These are phyloP conservation scores for Mechanitis messenoides DNA, from an alignment of 2,888 invertebrate species.

Conservation along the genomic window DNA sequence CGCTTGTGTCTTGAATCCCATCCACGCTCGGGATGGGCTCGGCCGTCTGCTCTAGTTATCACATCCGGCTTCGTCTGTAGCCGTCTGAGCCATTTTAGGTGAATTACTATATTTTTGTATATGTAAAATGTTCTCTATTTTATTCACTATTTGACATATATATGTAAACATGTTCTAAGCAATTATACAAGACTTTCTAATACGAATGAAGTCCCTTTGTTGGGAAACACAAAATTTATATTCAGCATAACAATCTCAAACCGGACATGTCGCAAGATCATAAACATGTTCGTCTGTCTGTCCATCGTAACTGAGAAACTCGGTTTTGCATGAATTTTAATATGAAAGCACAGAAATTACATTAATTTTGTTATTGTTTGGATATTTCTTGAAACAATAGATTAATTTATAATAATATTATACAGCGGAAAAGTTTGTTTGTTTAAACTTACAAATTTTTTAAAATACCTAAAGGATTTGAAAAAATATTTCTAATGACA, in stretches of 20 bases:
- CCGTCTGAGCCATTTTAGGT: no score
- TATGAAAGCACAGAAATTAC: slow-evolving; percentile 9
- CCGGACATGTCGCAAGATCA: slow-evolving; percentile 26
- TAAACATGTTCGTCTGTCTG: slow-evolving; percentile 33
- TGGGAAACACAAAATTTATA: slow-evolving; percentile 16
- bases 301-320: slow-evolving; percentile 26
- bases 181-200: neutral
- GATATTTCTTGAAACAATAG: no score
- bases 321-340: slow-evolving; percentile 34
- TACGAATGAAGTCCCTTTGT: neutral
- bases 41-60: slow-evolving; percentile 36
- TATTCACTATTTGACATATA: no score
- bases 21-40: slow-evolving; percentile 65
- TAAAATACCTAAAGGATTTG: no score
- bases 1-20: slow-evolving; percentile 16
- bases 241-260: slow-evolving; percentile 21
- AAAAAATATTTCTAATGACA: no score
- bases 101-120: no score
- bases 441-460: no score
- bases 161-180: neutral
- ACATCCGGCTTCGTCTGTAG: slow-evolving; percentile 23
- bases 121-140: no score
- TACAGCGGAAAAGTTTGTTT: no score
- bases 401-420: no score
- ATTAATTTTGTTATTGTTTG: no score